A percentile compares a stretch with the other conserved stretches of the same genome.
Conservation (phyloP, 2,113 vertebrate species). For the Macrotus californicus region DNA sequence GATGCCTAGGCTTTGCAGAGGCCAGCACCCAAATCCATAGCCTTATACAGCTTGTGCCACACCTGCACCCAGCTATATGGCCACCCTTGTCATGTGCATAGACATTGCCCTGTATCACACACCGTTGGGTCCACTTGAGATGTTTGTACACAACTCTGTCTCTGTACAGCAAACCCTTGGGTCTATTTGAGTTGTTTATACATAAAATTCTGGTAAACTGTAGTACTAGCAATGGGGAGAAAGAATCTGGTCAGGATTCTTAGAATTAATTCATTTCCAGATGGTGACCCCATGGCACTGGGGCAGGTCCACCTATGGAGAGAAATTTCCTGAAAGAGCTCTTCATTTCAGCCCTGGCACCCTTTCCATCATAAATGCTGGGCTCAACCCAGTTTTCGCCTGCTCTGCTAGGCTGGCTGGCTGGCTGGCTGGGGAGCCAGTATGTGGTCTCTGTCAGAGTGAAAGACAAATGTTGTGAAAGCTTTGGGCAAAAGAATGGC, state of each 20-base stretch:
- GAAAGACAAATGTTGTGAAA: constrained; percentile 79
- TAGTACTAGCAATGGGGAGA: not conserved
- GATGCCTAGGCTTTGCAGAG: not conserved
- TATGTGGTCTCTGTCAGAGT: constrained; percentile 87
- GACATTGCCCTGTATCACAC: not conserved
- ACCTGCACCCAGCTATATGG: no score
- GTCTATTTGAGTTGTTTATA: not conserved
- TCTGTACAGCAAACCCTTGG: not conserved
- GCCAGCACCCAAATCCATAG: not conserved
- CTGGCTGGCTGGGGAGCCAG: constrained; percentile 86
- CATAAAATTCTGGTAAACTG: not conserved
- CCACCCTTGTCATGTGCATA: not conserved
- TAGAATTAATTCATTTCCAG: not conserved
- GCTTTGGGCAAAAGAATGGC: constrained; percentile 75
- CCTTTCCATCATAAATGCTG: constrained; percentile 90
- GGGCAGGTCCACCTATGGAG: constrained; percentile 83
- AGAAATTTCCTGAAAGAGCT: constrained; percentile 90
- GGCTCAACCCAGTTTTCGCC: constrained; percentile 90
- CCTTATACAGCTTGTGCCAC: not conserved
- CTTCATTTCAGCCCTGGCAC: constrained; percentile 82
- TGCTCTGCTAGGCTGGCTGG: constrained; percentile 84
- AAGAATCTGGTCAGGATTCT: not conserved
- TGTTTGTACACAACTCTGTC: not conserved
- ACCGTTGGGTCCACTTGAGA: not conserved
- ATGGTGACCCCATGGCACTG: not conserved